These are phyloP conservation scores for Hemibagrus wyckioides DNA, from an alignment of 2,113 vertebrate genomes.

Conservation along the genomic window DNA sequence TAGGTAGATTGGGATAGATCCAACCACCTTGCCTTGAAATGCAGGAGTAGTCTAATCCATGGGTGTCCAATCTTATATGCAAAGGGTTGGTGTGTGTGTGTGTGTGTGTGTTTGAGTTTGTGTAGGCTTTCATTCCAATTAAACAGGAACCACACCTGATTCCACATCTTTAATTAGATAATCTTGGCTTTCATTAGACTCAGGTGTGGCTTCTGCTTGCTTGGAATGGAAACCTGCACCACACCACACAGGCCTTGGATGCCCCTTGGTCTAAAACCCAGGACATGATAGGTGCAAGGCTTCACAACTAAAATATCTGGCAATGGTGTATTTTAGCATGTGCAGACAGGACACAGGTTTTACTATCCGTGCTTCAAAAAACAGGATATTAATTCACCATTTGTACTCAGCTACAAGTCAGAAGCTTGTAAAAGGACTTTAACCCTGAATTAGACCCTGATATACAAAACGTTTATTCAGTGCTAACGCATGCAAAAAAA, in stretches of 20 bases:
- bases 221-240: too few species aligned
- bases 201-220: too few species aligned
- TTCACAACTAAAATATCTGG: not conserved
- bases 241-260: too few species aligned
- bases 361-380: not conserved
- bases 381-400: not conserved
- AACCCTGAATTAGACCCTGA: not conserved
- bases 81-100: too few species aligned
- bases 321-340: not conserved
- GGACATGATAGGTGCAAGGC: not conserved
- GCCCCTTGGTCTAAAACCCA: not conserved
- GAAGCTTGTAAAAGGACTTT: constrained; percentile 2
- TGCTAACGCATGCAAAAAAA: not conserved
- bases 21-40: too few species aligned
- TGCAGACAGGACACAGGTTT: not conserved
- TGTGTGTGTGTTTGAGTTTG: too few species aligned
- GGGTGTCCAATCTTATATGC: too few species aligned
- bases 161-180: too few species aligned
- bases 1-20: not conserved
- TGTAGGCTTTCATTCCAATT: too few species aligned
- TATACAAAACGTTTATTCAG: not conserved
- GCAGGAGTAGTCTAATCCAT: too few species aligned
- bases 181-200: too few species aligned
- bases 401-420: not conserved
- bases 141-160: too few species aligned